Evolutionary conservation across 2,113 vertebrate genomes (phyloP), one percentile per base, ranked within the genome.

Genomic region (Cyanistes caeruleus): DNA sequence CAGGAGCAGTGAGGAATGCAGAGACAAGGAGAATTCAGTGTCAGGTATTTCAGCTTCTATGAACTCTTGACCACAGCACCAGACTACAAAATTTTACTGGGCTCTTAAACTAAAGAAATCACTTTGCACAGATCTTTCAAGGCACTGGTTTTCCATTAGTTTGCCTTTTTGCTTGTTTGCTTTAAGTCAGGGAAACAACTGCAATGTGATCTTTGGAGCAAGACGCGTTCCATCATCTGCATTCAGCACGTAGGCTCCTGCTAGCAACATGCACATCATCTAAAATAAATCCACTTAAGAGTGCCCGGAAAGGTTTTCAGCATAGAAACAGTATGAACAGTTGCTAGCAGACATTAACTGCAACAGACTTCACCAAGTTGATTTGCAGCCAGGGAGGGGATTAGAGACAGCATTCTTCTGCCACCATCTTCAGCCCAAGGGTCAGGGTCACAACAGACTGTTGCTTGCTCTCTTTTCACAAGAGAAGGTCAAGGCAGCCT

Each of bases 1-100:
- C 91, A 93, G 74, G 58, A 87, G 89, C 77, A 93, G 44, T 53
- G 65, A 95, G 84, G 91, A 96, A 93, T 95, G 95, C 93, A 96
- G 46, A 89, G n/a, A 70, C 77, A 91, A 93, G 93, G 62, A 84
- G 76, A 87, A 81, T 84, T 89, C 87, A 85, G 94, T 82, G 81
- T 89, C 87, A 95, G 72, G 46, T 83, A 80, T 67, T 94, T 90
- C 82, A 93, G 58, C 58, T 60, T 78, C 62, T 56, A 2, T 84
- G 89, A 95, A 95, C 84, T 91, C 93, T 75, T 91, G 84, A 94
- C 91, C 80, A 87, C 41, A 69, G 53, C 51, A 78, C 13, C 3
- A 3, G 56, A 53, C 46, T 49, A 28, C 69, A 78, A 28, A 84
- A 67, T 87, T 87, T 69, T 82, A 39, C 65, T 55, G 53, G 60